Conservation (phyloP, 2,888 invertebrate genomes). For the Scaeva pyrastri region DNA sequence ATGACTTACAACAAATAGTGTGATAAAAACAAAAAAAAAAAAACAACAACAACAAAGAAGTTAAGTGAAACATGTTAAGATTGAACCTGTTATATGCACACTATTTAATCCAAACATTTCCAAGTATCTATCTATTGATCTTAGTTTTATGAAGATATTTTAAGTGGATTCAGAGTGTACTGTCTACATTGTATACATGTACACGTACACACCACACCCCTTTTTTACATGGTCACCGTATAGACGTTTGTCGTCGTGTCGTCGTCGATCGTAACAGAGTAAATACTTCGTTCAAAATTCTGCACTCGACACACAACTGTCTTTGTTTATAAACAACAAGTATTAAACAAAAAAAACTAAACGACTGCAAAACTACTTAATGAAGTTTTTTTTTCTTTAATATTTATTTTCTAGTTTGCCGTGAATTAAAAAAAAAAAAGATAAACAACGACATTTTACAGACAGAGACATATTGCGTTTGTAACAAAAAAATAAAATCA, state of each 20-base stretch:
- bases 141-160: conserved; percentile 21
- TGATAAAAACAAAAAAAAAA: background rate
- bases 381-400: conserved; percentile 23
- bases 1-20: too few species aligned
- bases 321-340: conserved; percentile 54
- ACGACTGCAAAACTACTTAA: conserved; percentile 61
- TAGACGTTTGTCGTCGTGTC: conserved; percentile 16
- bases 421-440: conserved; percentile 43
- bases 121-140: conserved; percentile 9
- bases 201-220: conserved; percentile 33
- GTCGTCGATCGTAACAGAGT: conserved; percentile 18
- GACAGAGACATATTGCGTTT: background rate
- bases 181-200: background rate
- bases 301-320: conserved; percentile 63
- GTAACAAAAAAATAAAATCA: background rate
- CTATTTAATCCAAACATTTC: background rate
- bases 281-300: conserved; percentile 45
- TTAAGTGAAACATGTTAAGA: background rate
- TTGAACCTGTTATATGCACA: background rate
- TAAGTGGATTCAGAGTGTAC: conserved; percentile 16
- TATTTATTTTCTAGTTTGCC: conserved; percentile 57
- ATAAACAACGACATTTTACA: background rate
- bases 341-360: conserved; percentile 28
- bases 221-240: conserved; percentile 8
- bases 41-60: too few species aligned